phyloP scores from a whole-genome alignment of 2,888 invertebrate species.

The Laspeyria flexula region DNA sequence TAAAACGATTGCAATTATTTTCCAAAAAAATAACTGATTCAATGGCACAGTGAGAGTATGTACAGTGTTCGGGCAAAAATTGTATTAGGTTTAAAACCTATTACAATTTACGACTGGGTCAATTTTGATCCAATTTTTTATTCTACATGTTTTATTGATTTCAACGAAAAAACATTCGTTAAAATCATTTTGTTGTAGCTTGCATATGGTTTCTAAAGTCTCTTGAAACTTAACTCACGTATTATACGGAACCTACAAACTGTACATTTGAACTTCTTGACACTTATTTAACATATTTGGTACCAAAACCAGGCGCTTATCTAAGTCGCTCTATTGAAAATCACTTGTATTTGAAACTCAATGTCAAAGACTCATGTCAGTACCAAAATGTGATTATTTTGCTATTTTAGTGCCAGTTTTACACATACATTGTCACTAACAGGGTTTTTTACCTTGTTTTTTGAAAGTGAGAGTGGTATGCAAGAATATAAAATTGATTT shows the following conservation, averaged over 20 bases:
- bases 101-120: too few relatives aligned
- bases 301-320: constrained; percentile 19
- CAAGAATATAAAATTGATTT: background rate
- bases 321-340: constrained; percentile 35
- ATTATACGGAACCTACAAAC: constrained; percentile 12
- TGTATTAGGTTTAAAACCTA: too few relatives aligned
- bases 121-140: too few relatives aligned
- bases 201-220: too few relatives aligned
- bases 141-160: too few relatives aligned
- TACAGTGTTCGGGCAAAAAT: too few relatives aligned
- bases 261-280: background rate
- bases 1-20: too few relatives aligned
- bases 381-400: constrained; percentile 24
- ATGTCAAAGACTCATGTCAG: constrained; percentile 20
- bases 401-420: constrained; percentile 23
- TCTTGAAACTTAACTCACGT: too few relatives aligned
- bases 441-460: constrained; percentile 12
- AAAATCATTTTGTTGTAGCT: too few relatives aligned
- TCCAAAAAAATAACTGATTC: too few relatives aligned
- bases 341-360: constrained; percentile 17
- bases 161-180: too few relatives aligned
- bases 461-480: constrained; percentile 21
- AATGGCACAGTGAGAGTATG: too few relatives aligned
- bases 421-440: constrained; percentile 22
- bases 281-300: constrained; percentile 22